These are phyloP conservation scores for Sepiola atlantica DNA, from an alignment of 2,888 invertebrate genomes.

Conservation along the genomic window DNA sequence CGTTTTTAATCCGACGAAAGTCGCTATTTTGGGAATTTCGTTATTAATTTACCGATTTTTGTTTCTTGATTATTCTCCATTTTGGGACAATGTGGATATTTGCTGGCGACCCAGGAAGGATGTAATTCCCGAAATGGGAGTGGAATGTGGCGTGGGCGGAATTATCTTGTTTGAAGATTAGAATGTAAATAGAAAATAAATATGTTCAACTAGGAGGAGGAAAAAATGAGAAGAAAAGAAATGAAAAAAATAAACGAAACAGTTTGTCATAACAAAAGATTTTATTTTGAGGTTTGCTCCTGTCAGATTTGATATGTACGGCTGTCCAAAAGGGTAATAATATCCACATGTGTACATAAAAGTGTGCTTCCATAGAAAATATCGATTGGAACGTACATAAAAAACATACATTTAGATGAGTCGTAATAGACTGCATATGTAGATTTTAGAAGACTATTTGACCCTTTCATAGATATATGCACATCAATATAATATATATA, in stretches of 20 bases:
- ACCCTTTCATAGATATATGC: no score
- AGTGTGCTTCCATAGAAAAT: not conserved
- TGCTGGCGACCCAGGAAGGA: not conserved
- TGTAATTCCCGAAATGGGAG: not conserved
- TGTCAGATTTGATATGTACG: constrained; percentile 13
- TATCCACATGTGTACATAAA: not conserved
- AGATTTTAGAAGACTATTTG: no score
- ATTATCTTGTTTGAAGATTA: not conserved
- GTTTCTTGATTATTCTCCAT: no score
- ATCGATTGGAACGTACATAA: not conserved
- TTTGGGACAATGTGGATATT: no score
- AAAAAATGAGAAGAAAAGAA: not conserved
- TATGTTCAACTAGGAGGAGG: not conserved
- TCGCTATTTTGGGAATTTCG: no score
- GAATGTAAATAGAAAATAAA: not conserved
- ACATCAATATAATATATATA: no score
- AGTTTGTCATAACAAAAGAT: constrained; percentile 19
- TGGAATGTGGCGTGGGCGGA: not conserved
- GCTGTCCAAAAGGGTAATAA: not conserved
- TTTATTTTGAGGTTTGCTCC: not conserved
- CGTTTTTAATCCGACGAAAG: no score
- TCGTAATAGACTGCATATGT: no score
- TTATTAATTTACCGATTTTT: no score
- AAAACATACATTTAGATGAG: not conserved
- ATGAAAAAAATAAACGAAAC: not conserved